Base-by-base conservation (phyloP, 1,140 invertebrate genomes). In the Druon quercuslanigerum region DNA sequence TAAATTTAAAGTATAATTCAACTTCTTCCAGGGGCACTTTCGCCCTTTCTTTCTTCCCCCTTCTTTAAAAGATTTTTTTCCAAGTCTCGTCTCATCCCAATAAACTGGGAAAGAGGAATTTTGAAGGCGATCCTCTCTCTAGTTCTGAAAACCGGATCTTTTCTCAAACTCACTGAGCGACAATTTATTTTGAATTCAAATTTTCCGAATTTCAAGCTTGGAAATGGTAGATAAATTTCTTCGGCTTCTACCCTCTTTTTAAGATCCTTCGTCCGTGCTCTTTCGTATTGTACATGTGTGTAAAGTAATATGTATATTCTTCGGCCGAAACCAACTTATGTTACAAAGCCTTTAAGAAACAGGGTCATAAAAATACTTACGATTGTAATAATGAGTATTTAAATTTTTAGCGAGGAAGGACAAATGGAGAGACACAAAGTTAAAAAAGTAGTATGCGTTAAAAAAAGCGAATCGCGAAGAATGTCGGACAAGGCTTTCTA, bases 341-440 rank as follows among this genome's bases (percentile, higher is more conserved):
- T 91, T 91, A 89, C 84, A 83, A 91, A 91, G 90, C 89, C 89
- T 90, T 91, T 86, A 90, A 80, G 85, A 90, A 91, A 91, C 90
- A 91, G 90, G 90, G 89, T 91, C 87, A 90, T 88, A 88, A 89
- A 83, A 88, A 88, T 89, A 90, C 87, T 86, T 90, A 89, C 84
- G 86, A 88, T 84, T 89, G 82, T 76, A 87, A 90, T 86, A 82
- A 86, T 84, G 85, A 87, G 88, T 90, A 90, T 88, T 88, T 86
- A 88, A 89, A 86, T 89, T 86, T 88, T 88, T 84, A 79, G 78
- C 76, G 72, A 79, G 77, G 80, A 75, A 81, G 72, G 76, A 73
- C 80, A 83, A 81, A 73, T 73, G 76, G 76, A 82, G 77, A 77
- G 80, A 80, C 78, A 76, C 70, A 79, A 80, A 78, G 74, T 73